These are phyloP conservation scores for Peromyscus nudipes DNA, from an alignment of 2,797 vertebrate genomes.

Conservation along the genomic window DNA sequence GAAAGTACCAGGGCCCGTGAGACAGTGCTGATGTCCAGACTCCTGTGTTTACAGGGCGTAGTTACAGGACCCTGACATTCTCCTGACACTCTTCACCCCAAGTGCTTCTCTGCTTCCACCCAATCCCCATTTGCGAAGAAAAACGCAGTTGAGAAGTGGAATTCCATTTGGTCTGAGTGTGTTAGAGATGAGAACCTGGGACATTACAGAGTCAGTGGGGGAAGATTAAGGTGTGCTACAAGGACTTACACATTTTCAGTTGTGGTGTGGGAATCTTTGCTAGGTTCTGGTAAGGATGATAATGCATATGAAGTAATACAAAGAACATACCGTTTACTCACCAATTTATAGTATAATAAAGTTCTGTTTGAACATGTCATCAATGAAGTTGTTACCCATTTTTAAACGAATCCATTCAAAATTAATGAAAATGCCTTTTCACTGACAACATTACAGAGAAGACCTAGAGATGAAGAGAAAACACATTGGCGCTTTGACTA, in stretches of 20 bases:
- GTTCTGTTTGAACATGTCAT: conserved; percentile 16
- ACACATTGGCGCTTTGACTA: background rate
- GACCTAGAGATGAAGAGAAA: background rate
- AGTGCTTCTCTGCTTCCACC: background rate
- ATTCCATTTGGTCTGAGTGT: background rate
- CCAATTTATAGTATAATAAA: background rate
- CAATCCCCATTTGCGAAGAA: background rate
- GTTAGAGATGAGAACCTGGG: background rate
- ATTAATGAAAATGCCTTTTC: conserved; percentile 24
- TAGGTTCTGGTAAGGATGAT: conserved; percentile 17
- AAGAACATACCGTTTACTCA: background rate
- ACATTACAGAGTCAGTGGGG: background rate
- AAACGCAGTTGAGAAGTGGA: background rate
- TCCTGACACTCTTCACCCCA: background rate
- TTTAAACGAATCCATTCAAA: conserved; percentile 46
- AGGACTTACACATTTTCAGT: background rate
- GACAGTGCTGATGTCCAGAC: background rate
- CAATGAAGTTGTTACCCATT: conserved; percentile 7
- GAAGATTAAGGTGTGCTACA: background rate
- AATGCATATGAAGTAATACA: conserved; percentile 30
- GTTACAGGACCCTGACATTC: background rate
- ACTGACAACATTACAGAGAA: conserved; percentile 19
- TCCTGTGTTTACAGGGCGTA: background rate
- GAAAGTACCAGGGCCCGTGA: background rate
- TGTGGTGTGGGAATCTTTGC: background rate